Conservation (phyloP, 2,888 invertebrate species). For the Troglohyphantes excavatus region DNA sequence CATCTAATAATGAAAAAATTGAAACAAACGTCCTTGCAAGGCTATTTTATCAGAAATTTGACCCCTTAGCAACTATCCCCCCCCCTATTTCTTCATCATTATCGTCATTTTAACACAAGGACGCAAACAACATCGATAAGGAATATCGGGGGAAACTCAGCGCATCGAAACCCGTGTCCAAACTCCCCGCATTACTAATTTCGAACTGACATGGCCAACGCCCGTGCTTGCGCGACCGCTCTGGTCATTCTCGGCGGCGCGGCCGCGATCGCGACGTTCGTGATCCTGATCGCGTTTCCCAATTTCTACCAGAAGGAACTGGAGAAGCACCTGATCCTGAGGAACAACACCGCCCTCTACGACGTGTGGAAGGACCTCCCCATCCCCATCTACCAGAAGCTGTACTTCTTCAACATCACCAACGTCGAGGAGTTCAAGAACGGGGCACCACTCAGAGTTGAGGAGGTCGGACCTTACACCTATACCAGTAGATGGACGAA, state of each 20-base stretch:
- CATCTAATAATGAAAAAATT: no score
- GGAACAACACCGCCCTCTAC: constrained; percentile 39
- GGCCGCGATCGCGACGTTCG: neutral
- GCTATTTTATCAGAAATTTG: neutral
- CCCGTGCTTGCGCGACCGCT: neutral
- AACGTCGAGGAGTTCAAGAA: constrained; percentile 57
- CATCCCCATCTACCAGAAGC: constrained; percentile 72
- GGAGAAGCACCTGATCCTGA: constrained; percentile 15
- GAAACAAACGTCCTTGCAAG: no score
- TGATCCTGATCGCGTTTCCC: constrained; percentile 37
- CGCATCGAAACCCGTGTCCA: neutral
- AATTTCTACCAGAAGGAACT: constrained; percentile 19
- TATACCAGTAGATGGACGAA: constrained; percentile 79
- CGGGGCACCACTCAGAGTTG: constrained; percentile 21
- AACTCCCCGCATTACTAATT: neutral
- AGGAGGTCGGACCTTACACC: constrained; percentile 77
- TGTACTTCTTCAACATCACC: constrained; percentile 78
- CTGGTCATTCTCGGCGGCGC: neutral
- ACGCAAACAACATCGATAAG: constrained; percentile 21
- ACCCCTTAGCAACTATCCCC: neutral
- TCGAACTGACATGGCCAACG: neutral
- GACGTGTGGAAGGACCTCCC: constrained; percentile 77
- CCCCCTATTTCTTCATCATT: neutral
- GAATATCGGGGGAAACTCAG: neutral
- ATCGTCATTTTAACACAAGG: neutral